Percentiles rank a stretch among this genome's conserved stretches.
Evolutionary conservation across 2,888 invertebrate species (phyloP).

Genomic region (Amphimallon solstitiale): DNA sequence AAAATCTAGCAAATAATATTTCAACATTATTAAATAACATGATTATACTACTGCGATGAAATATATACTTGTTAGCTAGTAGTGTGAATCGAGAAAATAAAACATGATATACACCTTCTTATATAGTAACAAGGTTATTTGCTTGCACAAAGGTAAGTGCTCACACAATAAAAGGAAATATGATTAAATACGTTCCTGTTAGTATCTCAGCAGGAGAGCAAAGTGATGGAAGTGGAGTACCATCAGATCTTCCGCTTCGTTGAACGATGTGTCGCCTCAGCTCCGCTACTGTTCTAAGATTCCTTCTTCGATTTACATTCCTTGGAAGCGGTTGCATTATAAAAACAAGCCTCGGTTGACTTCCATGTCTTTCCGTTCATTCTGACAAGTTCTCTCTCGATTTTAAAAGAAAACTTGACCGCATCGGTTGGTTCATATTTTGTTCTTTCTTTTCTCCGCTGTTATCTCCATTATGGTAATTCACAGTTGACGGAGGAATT

Average conservation of each 20-base stretch:
- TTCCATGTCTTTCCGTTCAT: conserved; percentile 42
- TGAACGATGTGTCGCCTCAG: conserved; percentile 59
- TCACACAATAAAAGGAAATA: conserved; percentile 28
- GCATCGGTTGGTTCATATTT: conserved; percentile 15
- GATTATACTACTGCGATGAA: no score
- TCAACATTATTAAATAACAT: no score
- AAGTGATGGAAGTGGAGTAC: conserved; percentile 30
- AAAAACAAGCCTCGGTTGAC: conserved; percentile 51
- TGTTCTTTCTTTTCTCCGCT: conserved; percentile 18
- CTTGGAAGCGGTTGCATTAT: conserved; percentile 57
- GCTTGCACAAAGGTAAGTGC: conserved; percentile 8
- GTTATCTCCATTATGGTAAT: conserved; percentile 37
- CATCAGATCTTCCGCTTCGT: conserved; percentile 59
- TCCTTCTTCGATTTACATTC: conserved; percentile 59
- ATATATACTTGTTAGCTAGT: no score
- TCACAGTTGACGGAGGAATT: conserved; percentile 33
- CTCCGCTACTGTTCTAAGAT: conserved; percentile 60
- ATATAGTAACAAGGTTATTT: background rate
- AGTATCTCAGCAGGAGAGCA: conserved; percentile 25
- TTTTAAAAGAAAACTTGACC: conserved; percentile 31
- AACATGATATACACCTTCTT: no score
- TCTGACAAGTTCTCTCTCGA: conserved; percentile 25
- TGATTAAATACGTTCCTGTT: conserved; percentile 36
- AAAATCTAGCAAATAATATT: no score
- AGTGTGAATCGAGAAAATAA: no score